phyloP scores from a whole-genome alignment of 2,113 vertebrate species.

The Pluvialis apricaria region DNA sequence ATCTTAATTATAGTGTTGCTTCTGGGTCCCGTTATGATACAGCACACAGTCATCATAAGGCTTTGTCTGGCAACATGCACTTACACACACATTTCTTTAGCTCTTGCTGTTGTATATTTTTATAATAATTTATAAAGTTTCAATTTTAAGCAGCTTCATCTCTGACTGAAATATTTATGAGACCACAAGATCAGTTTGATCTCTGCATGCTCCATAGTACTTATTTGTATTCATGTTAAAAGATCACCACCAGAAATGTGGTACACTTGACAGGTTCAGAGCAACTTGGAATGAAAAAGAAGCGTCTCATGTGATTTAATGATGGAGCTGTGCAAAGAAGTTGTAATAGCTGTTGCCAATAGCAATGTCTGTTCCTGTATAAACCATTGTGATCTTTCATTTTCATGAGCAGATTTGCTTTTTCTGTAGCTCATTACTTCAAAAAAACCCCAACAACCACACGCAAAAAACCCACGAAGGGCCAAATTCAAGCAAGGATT shows the following conservation, averaged over 20 bases:
- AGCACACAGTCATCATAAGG: slow-evolving; percentile 70
- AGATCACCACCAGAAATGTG: not conserved
- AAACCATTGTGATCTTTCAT: not conserved
- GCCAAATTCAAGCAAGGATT: not conserved
- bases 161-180: slow-evolving; percentile 25
- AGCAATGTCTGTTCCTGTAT: not conserved
- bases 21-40: slow-evolving; percentile 47
- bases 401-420: slow-evolving; percentile 30
- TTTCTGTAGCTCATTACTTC: not conserved
- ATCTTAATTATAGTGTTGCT: slow-evolving; percentile 44
- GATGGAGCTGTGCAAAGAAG: not conserved
- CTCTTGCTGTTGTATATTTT: not conserved
- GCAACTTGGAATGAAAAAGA: not conserved
- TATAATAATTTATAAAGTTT: not conserved
- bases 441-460: not conserved
- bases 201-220: not conserved
- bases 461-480: not conserved
- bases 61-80: slow-evolving; percentile 7
- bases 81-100: not conserved
- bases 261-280: slow-evolving; percentile 1
- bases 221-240: not conserved
- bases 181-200: not conserved
- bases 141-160: not conserved
- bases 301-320: not conserved
- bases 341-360: slow-evolving; percentile 11